phyloP scores from a whole-genome alignment of 2,888 invertebrate genomes.

The Heterodera filipjevi region DNA sequence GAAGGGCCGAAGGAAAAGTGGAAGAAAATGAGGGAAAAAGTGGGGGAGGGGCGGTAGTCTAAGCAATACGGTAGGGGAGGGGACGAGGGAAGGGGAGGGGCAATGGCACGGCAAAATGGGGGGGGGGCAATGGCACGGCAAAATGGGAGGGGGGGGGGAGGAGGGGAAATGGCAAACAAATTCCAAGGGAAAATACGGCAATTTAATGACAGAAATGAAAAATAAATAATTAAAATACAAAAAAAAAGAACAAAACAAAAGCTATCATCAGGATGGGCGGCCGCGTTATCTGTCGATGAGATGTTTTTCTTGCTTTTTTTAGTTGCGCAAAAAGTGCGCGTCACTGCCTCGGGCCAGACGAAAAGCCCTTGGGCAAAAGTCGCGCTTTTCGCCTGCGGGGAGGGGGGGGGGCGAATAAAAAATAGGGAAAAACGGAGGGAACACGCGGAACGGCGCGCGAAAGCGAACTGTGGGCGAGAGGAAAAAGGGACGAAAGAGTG shows the following conservation, averaged over 20 bases:
- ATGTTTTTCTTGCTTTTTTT: not conserved
- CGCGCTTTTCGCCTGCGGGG: slow-evolving; percentile 1
- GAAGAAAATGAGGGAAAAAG: not conserved
- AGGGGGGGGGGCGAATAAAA: not conserved
- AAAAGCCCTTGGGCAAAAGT: slow-evolving; percentile 1
- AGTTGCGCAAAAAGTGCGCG: slow-evolving; percentile 1
- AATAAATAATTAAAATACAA: not conserved
- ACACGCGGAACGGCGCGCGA: slow-evolving; percentile 1
- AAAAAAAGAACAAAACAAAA: not conserved
- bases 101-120: no score
- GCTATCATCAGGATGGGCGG: not conserved
- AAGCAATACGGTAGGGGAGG: not conserved
- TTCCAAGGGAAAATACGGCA: no score
- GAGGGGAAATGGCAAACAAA: no score
- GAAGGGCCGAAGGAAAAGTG: not conserved
- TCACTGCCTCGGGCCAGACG: not conserved
- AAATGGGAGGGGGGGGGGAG: no score
- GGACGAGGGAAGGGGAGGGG: not conserved
- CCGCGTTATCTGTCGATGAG: not conserved
- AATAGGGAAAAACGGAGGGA: not conserved
- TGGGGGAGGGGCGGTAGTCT: not conserved
- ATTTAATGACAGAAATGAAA: no score
- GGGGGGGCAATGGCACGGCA: no score
- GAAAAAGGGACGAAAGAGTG: not conserved
- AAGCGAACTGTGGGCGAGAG: not conserved